Conservation (phyloP, 2,888 invertebrate genomes). For the Myopa tessellatipennis region DNA sequence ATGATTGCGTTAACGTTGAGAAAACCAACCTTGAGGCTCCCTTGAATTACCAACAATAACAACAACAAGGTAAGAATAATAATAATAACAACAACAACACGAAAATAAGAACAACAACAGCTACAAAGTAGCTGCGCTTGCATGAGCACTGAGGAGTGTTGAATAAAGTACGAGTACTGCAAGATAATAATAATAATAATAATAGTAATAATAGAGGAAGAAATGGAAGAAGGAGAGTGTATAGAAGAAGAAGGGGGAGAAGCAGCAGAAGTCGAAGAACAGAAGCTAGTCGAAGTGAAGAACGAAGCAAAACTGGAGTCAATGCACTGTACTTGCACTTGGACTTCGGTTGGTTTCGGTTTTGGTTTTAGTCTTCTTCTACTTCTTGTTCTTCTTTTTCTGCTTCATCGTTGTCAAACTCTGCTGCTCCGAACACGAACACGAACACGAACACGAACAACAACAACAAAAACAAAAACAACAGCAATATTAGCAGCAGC, state of each 20-base stretch:
- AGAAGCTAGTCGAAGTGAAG: not conserved
- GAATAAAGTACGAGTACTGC: not conserved
- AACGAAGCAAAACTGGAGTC: conserved; percentile 29
- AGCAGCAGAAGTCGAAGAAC: not conserved
- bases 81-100: too few relatives aligned
- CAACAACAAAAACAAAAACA: too few relatives aligned
- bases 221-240: not conserved
- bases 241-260: not conserved
- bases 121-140: conserved; percentile 12
- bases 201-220: conserved; percentile 1
- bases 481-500: not conserved
- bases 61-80: not conserved
- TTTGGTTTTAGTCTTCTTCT: not conserved
- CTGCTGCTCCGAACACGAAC: too few relatives aligned
- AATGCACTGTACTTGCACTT: conserved; percentile 46
- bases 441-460: too few relatives aligned
- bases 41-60: conserved; percentile 41
- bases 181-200: not conserved
- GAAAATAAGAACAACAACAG: not conserved
- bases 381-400: not conserved
- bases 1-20: conserved; percentile 17
- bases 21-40: conserved; percentile 48
- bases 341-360: conserved; percentile 35
- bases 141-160: not conserved
- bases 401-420: not conserved